phyloP scores from a whole-genome alignment of 2,113 vertebrate species.

The Corvus moneduloides region DNA sequence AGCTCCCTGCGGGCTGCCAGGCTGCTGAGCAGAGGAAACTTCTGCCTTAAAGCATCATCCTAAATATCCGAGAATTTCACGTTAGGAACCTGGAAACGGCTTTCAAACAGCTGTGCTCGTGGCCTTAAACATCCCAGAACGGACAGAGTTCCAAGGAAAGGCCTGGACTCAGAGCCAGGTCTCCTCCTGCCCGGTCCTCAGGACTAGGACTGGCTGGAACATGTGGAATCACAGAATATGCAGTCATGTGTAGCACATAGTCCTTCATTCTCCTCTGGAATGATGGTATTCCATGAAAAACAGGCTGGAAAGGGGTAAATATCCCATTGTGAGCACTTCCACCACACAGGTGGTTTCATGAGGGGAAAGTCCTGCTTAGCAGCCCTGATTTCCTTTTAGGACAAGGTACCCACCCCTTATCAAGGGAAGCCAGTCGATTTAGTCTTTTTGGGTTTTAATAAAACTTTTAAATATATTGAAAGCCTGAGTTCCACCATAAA shows the following conservation, averaged over 20 bases:
- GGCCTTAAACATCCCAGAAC: neutral
- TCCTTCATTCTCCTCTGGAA: neutral
- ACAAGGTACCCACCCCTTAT: neutral
- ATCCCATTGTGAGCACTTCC: neutral
- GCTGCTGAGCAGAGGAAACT: neutral
- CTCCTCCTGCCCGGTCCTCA: neutral
- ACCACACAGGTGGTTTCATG: rapidly evolving
- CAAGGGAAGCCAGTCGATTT: neutral
- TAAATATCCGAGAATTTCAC: neutral
- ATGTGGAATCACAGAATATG: neutral
- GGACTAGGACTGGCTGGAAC: neutral
- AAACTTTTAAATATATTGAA: neutral
- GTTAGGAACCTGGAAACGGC: neutral
- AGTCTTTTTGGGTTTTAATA: neutral
- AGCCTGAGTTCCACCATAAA: neutral
- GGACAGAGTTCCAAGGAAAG: neutral
- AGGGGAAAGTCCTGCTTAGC: neutral
- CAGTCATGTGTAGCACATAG: rapidly evolving
- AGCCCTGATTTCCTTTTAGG: neutral
- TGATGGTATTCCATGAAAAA: neutral
- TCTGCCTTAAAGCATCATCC: neutral
- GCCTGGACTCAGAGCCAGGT: neutral
- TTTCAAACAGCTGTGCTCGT: neutral
- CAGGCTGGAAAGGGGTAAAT: neutral
- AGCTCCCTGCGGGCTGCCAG: neutral